Conservation (phyloP, 2,888 invertebrate species). For the Melangyna quadrimaculata region DNA sequence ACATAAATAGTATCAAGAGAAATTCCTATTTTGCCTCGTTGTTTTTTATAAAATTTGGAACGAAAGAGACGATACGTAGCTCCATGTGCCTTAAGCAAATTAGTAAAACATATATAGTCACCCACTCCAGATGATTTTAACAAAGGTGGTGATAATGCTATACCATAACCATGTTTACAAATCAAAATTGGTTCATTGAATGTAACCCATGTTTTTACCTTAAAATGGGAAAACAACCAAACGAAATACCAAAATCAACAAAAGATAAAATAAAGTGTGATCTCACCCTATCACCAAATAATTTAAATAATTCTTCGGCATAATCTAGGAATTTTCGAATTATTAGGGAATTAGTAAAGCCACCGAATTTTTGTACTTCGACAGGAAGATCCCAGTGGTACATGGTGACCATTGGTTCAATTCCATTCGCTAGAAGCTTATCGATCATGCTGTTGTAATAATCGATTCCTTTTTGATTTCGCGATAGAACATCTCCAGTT, state of each 20-base stretch:
- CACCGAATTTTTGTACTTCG: conserved; percentile 83
- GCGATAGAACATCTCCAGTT: conserved; percentile 81
- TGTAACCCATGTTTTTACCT: conserved; percentile 60
- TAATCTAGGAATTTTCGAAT: conserved; percentile 82
- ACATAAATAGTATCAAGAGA: conserved; percentile 74
- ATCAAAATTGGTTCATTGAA: conserved; percentile 82
- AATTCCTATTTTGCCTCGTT: conserved; percentile 77
- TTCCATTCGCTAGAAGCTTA: conserved; percentile 83
- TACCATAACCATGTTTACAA: conserved; percentile 82
- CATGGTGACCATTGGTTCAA: conserved; percentile 84
- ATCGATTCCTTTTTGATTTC: conserved; percentile 75
- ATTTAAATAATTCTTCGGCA: conserved; percentile 80
- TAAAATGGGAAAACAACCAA: neutral
- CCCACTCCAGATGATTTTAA: conserved; percentile 81
- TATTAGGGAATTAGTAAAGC: conserved; percentile 81
- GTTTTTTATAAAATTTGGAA: conserved; percentile 77
- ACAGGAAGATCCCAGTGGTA: conserved; percentile 83
- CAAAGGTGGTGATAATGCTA: conserved; percentile 75
- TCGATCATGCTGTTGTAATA: conserved; percentile 86
- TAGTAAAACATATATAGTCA: conserved; percentile 82
- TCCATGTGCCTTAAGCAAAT: conserved; percentile 83
- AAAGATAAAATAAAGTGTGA: neutral
- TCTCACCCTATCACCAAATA: conserved; percentile 81
- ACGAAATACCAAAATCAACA: neutral
- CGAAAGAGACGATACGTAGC: conserved; percentile 81